These are phyloP conservation scores for Tetropium fuscum DNA, from an alignment of 2,888 invertebrate species.

Conservation along the genomic window DNA sequence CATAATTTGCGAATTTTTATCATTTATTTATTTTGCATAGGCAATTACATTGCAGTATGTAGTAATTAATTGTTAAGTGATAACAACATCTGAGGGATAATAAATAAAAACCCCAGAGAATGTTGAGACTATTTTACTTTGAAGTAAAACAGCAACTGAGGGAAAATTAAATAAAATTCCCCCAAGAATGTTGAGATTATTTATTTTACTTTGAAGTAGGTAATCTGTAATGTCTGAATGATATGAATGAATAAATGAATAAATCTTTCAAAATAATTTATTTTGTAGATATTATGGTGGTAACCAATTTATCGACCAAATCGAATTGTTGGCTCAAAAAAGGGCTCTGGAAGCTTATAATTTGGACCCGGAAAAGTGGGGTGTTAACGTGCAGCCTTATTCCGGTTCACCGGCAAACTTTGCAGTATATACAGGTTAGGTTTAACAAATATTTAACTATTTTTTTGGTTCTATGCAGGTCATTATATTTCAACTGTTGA, in stretches of 20 bases:
- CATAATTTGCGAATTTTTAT: too few relatives aligned
- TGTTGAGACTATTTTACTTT: too few relatives aligned
- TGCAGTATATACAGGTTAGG: slow-evolving; percentile 89
- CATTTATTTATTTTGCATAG: too few relatives aligned
- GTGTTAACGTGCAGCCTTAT: slow-evolving; percentile 97
- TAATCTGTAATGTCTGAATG: too few relatives aligned
- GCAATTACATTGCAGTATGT: too few relatives aligned
- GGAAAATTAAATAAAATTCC: too few relatives aligned
- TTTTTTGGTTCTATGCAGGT: not conserved
- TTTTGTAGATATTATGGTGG: slow-evolving; percentile 93
- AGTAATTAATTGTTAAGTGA: too few relatives aligned
- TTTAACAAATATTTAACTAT: not conserved
- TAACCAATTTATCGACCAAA: slow-evolving; percentile 94
- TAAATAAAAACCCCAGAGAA: too few relatives aligned
- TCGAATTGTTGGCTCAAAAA: slow-evolving; percentile 90
- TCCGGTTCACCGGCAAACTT: slow-evolving; percentile 97
- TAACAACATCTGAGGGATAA: too few relatives aligned
- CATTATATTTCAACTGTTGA: not conserved
- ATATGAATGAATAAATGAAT: not conserved
- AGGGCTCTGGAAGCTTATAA: slow-evolving; percentile 87
- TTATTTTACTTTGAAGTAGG: too few relatives aligned
- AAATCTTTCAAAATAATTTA: slow-evolving; percentile 3
- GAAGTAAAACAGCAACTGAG: too few relatives aligned
- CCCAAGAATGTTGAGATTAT: too few relatives aligned
- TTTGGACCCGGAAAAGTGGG: slow-evolving; percentile 90